phyloP scores from a whole-genome alignment of 2,113 vertebrate genomes.

The Dendropsophus ebraccatus region DNA sequence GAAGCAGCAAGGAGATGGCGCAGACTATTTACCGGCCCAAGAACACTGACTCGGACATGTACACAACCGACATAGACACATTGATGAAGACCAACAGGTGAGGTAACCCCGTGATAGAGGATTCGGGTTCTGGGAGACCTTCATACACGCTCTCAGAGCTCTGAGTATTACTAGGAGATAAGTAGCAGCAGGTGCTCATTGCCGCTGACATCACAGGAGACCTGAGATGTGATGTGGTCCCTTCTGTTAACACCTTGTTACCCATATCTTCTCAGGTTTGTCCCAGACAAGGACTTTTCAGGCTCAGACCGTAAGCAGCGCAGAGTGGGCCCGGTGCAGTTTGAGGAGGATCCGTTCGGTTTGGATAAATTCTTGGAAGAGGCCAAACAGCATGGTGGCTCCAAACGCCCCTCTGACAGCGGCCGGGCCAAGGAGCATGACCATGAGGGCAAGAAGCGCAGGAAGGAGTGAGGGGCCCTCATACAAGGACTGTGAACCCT shows the following conservation, averaged over 20 bases:
- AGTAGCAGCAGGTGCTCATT: too few relatives aligned
- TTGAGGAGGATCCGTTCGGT: constrained; percentile 98
- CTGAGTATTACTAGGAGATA: too few relatives aligned
- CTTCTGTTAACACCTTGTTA: too few relatives aligned
- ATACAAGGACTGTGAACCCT: neutral
- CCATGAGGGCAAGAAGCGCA: constrained; percentile 93
- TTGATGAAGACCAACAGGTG: constrained; percentile 91
- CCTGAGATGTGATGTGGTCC: too few relatives aligned
- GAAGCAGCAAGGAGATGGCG: constrained; percentile 89
- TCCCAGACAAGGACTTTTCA: constrained; percentile 93
- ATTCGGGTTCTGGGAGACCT: too few relatives aligned
- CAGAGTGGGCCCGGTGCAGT: constrained; percentile 92
- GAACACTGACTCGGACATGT: constrained; percentile 90
- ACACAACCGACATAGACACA: constrained; percentile 89
- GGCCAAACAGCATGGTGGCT: constrained; percentile 96
- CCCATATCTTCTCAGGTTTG: constrained; percentile 78
- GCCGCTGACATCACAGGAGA: too few relatives aligned
- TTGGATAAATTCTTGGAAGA: constrained; percentile 99
- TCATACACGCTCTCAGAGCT: too few relatives aligned
- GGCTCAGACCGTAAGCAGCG: constrained; percentile 87
- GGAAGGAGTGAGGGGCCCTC: constrained; percentile 84
- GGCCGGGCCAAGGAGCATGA: constrained; percentile 94
- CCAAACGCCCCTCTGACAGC: constrained; percentile 91
- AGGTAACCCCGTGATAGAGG: too few relatives aligned
- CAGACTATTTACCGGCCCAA: constrained; percentile 95